These are phyloP conservation scores for Drymodes brunneopygia DNA, from an alignment of 2,113 vertebrate genomes.

Conservation along the genomic window DNA sequence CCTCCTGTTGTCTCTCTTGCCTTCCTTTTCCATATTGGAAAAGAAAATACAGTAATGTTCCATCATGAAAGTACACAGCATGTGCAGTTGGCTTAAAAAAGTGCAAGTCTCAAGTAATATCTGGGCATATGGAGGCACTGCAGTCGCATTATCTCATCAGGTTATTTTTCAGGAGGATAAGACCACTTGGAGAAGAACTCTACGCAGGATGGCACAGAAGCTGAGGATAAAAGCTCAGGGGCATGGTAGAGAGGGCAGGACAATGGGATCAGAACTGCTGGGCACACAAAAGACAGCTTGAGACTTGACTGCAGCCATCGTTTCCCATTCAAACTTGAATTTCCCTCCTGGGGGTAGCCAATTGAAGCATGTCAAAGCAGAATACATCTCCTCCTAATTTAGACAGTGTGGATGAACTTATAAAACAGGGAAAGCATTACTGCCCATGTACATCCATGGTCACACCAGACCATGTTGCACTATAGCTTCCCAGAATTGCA, in stretches of 20 bases:
- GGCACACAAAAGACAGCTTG: neutral
- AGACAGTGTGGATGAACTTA: neutral
- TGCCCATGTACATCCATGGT: neutral
- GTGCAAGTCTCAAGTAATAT: neutral
- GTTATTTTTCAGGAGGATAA: neutral
- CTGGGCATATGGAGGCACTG: neutral
- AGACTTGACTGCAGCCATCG: neutral
- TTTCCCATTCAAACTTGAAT: neutral
- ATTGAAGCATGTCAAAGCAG: neutral
- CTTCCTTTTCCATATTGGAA: rapidly evolving
- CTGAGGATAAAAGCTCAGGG: neutral
- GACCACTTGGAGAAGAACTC: neutral
- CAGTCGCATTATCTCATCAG: neutral
- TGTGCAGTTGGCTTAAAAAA: neutral
- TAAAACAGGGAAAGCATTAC: neutral
- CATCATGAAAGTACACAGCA: neutral
- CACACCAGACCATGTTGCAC: neutral
- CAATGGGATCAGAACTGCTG: neutral
- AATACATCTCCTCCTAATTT: neutral
- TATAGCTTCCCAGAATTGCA: neutral
- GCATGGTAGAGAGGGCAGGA: neutral
- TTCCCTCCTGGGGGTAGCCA: neutral
- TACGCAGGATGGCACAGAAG: neutral
- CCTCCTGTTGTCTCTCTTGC: neutral
- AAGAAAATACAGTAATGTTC: neutral